Evolutionary conservation across 2,113 vertebrate genomes (phyloP).

Genomic region (Lichenostomus cassidix): DNA sequence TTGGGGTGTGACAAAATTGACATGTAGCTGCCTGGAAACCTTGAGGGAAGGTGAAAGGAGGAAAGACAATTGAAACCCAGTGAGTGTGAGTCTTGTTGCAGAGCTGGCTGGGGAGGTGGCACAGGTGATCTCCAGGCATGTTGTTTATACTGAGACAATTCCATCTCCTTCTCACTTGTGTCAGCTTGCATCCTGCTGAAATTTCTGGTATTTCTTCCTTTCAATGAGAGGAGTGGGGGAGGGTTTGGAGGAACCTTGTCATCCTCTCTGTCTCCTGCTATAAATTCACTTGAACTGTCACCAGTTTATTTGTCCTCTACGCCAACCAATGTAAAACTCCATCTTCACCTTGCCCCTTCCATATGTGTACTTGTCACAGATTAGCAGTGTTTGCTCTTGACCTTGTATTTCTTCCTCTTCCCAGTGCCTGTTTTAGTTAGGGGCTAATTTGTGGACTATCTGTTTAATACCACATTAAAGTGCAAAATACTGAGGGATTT

Average conservation of each 20-base stretch:
- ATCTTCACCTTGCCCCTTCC: background rate
- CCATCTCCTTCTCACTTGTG: slow-evolving; percentile 35
- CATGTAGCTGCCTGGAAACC: slow-evolving; percentile 23
- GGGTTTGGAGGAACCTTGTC: background rate
- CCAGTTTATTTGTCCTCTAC: background rate
- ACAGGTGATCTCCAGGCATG: slow-evolving; percentile 1
- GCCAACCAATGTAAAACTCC: background rate
- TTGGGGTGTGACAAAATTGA: slow-evolving; percentile 27
- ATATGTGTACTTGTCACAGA: background rate
- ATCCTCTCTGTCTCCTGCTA: background rate
- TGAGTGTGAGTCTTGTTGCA: background rate
- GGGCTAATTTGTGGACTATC: background rate
- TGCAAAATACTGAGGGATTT: background rate
- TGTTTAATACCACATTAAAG: background rate
- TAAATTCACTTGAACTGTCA: slow-evolving; percentile 31
- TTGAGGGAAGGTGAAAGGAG: background rate
- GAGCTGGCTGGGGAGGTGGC: background rate
- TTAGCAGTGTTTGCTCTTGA: slow-evolving; percentile 1
- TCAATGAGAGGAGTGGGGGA: background rate
- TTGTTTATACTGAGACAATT: slow-evolving; percentile 62
- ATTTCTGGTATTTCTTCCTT: slow-evolving; percentile 19
- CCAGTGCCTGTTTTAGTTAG: background rate
- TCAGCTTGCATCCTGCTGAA: slow-evolving; percentile 62
- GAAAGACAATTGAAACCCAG: background rate
- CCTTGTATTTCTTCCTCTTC: background rate